Base-by-base conservation (phyloP, 2,888 invertebrate genomes). In the Biston betularia region DNA sequence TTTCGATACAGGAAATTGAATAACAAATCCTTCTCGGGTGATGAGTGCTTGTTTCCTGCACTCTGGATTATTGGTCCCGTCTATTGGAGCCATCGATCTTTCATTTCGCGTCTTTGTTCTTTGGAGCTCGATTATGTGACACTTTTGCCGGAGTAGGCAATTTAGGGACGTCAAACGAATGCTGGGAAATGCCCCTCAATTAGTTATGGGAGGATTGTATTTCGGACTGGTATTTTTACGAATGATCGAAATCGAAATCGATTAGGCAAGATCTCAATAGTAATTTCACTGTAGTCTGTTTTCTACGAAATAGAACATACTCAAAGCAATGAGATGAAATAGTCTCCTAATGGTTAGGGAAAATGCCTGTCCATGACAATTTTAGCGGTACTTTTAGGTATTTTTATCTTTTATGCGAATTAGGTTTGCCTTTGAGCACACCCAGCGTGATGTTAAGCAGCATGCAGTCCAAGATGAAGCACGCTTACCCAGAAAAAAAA, bases 1-100 rank as follows among this genome's bases (percentile, higher is more conserved):
- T 65, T 64, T 70, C 73, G 64, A 72, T 70, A 72, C 71, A 70
- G 75, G 75, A 75, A 73, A 75, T 75, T 71, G 73, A 75, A 75
- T 73, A 72, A 73, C 70, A 75, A 75, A 73, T 73, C 73, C 70
- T 73, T 69, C 63, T 69, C 65, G 57, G 55, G 60, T 46, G 65
- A 70, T 71, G 70, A 75, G 70, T 69, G 70, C 61, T 49, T 69
- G 69, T 69, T 73, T 73, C 71, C 74, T 63, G 61, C 59, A 64
- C 65, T 60, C 54, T 14, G 62, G 70, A 66, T 69, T 69, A 67
- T 69, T 68, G 67, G 48, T 67, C 24, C 49, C 33, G 24, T 24
- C 54, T 58, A 49, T 33, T 57, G 57, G 11, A 38, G 52, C 2
- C 46, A 62, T 50, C 55, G 58, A 68, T 58, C 58, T 67, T 63